Evolutionary conservation across 2,113 vertebrate species (phyloP).

Genomic region (Melospiza georgiana): DNA sequence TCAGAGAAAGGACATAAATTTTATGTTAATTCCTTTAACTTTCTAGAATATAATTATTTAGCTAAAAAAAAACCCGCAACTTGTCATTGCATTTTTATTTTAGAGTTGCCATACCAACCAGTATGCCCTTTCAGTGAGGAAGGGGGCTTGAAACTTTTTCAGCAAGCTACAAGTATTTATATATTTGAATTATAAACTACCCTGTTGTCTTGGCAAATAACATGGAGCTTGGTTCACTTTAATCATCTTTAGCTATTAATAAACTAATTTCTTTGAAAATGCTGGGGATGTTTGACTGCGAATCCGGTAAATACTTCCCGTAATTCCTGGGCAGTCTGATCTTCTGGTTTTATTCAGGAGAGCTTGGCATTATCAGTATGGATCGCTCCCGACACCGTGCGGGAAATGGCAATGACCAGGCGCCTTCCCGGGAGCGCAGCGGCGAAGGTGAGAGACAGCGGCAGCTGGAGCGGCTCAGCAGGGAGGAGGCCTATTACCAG

Average conservation of each 20-base stretch:
- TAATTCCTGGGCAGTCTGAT: background rate
- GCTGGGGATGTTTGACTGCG: background rate
- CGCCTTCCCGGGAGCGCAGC: background rate
- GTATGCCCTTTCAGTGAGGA: background rate
- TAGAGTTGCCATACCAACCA: background rate
- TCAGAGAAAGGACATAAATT: background rate
- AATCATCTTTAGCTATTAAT: slow-evolving; percentile 17
- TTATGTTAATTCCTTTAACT: background rate
- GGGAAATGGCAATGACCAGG: slow-evolving; percentile 40
- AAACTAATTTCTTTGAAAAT: background rate
- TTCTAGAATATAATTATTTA: background rate
- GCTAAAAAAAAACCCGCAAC: background rate
- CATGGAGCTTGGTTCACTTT: background rate
- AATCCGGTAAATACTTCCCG: background rate
- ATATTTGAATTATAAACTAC: background rate
- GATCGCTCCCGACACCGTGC: slow-evolving; percentile 54
- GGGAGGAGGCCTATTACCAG: slow-evolving; percentile 97
- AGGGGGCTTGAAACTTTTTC: background rate
- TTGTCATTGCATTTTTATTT: background rate
- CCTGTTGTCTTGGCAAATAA: background rate
- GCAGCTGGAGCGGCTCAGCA: slow-evolving; percentile 90
- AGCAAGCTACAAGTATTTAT: background rate
- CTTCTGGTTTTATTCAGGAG: slow-evolving; percentile 12
- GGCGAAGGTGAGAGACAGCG: slow-evolving; percentile 82
- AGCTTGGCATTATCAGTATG: slow-evolving; percentile 55